phyloP scores from a whole-genome alignment of 2,797 vertebrate genomes.

The Muscicapa comitata region DNA sequence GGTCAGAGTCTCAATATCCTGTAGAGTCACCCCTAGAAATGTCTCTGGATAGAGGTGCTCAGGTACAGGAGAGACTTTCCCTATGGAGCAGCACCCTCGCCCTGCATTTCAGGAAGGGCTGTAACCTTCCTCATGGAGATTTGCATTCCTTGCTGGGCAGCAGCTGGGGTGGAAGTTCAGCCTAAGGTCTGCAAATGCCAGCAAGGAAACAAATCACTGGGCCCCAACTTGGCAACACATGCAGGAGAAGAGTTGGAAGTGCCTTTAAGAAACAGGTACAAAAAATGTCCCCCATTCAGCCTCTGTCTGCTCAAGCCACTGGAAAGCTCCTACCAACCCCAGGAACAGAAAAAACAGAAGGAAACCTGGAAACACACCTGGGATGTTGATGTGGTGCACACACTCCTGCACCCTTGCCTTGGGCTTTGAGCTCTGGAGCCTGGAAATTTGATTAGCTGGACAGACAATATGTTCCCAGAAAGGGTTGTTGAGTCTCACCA shows the following conservation, averaged over 20 bases:
- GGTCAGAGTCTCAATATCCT: neutral
- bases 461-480: neutral
- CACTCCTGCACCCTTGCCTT: neutral
- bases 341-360: conserved; percentile 10
- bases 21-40: neutral
- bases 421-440: neutral
- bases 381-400: conserved; percentile 18
- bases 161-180: neutral
- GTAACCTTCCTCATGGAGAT: neutral
- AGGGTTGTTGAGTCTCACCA: neutral
- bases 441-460: conserved; percentile 4
- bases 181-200: neutral
- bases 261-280: neutral
- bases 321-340: neutral
- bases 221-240: neutral
- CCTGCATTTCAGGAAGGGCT: neutral
- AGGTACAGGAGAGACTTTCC: neutral
- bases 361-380: conserved; percentile 20
- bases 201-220: neutral
- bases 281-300: neutral
- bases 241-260: neutral
- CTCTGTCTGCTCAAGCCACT: neutral
- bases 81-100: neutral
- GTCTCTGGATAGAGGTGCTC: neutral
- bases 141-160: neutral